phyloP scores from a whole-genome alignment of 2,797 vertebrate genomes.

The Sarcophilus harrisii region DNA sequence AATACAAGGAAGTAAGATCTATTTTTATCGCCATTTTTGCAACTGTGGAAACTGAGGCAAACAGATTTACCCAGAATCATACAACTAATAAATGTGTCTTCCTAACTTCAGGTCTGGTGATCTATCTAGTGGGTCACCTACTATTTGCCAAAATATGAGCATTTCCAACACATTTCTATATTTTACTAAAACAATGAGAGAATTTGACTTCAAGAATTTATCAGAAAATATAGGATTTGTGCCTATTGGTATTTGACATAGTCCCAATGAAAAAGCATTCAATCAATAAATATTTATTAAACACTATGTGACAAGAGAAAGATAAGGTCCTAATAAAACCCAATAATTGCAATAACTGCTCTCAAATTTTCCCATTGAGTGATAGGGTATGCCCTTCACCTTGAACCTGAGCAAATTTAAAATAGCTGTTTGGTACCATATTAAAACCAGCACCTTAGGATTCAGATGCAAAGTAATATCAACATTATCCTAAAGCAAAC shows the following conservation, averaged over 20 bases:
- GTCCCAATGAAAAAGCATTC: background rate
- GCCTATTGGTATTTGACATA: background rate
- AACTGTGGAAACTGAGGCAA: background rate
- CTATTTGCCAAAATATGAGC: background rate
- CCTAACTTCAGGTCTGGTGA: background rate
- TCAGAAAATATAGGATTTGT: background rate
- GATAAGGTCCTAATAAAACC: background rate
- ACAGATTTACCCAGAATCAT: background rate
- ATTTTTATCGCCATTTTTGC: background rate
- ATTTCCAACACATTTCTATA: background rate
- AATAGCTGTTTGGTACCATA: background rate
- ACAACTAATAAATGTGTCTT: background rate
- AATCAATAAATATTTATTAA: background rate
- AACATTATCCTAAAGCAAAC: background rate
- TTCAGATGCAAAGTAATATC: background rate
- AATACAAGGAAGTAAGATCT: background rate
- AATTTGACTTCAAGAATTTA: background rate
- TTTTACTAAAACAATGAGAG: background rate
- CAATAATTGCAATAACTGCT: background rate
- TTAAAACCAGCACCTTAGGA: background rate
- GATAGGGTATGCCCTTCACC: background rate
- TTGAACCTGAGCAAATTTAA: background rate
- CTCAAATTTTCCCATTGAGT: background rate
- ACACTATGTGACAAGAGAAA: background rate
- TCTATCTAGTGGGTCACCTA: background rate